Evolutionary conservation across 2,888 invertebrate genomes (phyloP), one percentile per base, ranked within the genome.

Genomic region (Ernsta delagoae): DNA sequence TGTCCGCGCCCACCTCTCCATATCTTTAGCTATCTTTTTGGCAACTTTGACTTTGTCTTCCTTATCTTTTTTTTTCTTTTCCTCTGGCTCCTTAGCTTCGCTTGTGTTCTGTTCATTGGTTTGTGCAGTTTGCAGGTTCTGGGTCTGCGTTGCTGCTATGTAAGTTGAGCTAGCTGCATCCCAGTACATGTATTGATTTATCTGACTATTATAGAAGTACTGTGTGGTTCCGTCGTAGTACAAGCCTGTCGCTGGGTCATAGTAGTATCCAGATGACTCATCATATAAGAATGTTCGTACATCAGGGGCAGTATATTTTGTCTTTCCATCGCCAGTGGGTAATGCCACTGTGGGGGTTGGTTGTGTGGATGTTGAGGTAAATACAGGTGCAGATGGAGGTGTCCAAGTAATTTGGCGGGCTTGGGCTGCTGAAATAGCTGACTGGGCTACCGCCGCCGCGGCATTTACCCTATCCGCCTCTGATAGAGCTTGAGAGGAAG

Each of bases 11-110:
- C 99, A 99, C 67, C 95, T 88, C 73, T 95, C 95, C 95, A 95
- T 95, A 75, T 95, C 96, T 92, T 99, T 99, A 0, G 99, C 99
- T 76, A 99, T 99, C 87, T 98, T 98, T 85, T 99, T 99, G 5
- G 99, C 99, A 9, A 98, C 98, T 90, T 99, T 99, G 0, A 98
- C 98, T 92, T 99, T 98, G 78, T 98, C 98, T 71, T 97, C 97
- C 78, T 97, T 97, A 59, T 95, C 96, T 76, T 95, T 96, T 84
- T 97, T 97, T 86, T 96, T 96, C 72, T 95, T 95, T 71, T 95
- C 95, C 11, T 89, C 90, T 0, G 88, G 86, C 16, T 92, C 92
- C 75, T 89, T 89, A 4, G 74, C 77, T 53, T 86, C 87, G 9
- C 89, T 83, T 11, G 85, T 83, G 41, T 82, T 71, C 9, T 84